Evolutionary conservation across 2,113 vertebrate genomes (phyloP), one percentile per base, ranked within the genome.

Genomic region (Sitta europaea): DNA sequence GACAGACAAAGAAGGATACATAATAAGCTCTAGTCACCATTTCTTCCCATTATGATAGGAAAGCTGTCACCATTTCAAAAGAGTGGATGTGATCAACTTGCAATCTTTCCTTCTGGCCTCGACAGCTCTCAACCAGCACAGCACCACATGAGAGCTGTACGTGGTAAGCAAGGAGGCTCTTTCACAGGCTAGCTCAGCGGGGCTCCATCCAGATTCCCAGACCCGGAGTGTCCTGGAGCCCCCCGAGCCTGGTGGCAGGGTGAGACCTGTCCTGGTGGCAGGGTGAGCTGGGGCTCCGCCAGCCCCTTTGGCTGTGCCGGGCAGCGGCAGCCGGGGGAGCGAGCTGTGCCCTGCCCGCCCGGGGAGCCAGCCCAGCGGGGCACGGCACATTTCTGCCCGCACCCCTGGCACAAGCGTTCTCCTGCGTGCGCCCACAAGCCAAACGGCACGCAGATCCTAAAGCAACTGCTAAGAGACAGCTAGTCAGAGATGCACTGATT

Each of bases 191-290:
- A 12, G 23, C 23, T 78, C 55, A 1, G 4, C 50, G 15, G 45
- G 59, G 54, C 23, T 70, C 61, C 75, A 24, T 58, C 24, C 47
- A 36, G 8, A 42, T 57, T 78, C 47, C 66, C 85, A 75, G 50
- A 36, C 12, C 14, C 7, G 31, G 21, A 61, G 62, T 0, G 2
- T 42, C 14, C n/a, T 20, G n/a, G 12, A 57, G 55, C 61, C 42
- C 35, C 2, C 12, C 0, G 2, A 67, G 53, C 3, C 0, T 0
- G 11, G 20, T 1, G 2, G 31, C 10, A 10, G 47, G n/a, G 17
- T 7, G 4, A 5, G 1, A 42, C n/a, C n/a, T 42, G 42, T 14
- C 42, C 42, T 42, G 42, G 42, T 42, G 42, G 42, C 65, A 42
- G 45, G 36, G 36, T 0, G n/a, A n/a, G n/a, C n/a, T 5, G 8